Conservation (phyloP, 1,140 invertebrate genomes). For the Goniozus legneri region DNA sequence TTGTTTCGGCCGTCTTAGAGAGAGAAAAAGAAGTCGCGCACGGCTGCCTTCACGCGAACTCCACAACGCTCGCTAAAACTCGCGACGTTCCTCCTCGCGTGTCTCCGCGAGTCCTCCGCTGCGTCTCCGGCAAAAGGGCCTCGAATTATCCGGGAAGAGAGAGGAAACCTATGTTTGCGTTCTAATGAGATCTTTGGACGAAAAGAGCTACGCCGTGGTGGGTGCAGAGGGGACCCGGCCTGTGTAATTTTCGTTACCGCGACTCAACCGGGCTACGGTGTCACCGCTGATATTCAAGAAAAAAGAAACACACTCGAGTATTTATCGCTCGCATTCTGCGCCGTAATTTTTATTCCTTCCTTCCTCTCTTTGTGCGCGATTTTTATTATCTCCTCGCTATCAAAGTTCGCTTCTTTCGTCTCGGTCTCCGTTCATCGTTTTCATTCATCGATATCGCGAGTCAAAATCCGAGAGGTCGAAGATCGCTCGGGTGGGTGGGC, state of each 20-base stretch:
- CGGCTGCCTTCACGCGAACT: constrained; percentile 16
- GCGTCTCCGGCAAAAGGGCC: constrained; percentile 22
- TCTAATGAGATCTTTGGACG: constrained; percentile 22
- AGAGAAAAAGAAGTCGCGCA: too few relatives aligned
- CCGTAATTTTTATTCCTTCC: constrained; percentile 27
- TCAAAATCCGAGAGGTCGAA: too few relatives aligned
- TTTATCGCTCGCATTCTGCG: too few relatives aligned
- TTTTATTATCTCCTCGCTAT: constrained; percentile 2
- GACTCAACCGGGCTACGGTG: too few relatives aligned
- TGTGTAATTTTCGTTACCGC: too few relatives aligned
- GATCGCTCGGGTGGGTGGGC: too few relatives aligned
- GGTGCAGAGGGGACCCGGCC: constrained; percentile 1
- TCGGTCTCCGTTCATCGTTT: too few relatives aligned
- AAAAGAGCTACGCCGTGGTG: constrained; percentile 8
- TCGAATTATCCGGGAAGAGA: constrained; percentile 31
- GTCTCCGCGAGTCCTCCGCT: constrained; percentile 16
- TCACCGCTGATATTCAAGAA: too few relatives aligned
- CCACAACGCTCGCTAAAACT: not conserved
- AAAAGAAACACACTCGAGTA: too few relatives aligned
- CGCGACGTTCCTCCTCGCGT: too few relatives aligned
- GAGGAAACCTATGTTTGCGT: constrained; percentile 18
- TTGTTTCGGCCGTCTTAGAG: too few relatives aligned
- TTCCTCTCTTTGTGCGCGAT: not conserved
- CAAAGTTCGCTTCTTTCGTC: not conserved
- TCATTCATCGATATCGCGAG: too few relatives aligned